Conservation (phyloP, 2,113 vertebrate genomes). For the Tichodroma muraria region DNA sequence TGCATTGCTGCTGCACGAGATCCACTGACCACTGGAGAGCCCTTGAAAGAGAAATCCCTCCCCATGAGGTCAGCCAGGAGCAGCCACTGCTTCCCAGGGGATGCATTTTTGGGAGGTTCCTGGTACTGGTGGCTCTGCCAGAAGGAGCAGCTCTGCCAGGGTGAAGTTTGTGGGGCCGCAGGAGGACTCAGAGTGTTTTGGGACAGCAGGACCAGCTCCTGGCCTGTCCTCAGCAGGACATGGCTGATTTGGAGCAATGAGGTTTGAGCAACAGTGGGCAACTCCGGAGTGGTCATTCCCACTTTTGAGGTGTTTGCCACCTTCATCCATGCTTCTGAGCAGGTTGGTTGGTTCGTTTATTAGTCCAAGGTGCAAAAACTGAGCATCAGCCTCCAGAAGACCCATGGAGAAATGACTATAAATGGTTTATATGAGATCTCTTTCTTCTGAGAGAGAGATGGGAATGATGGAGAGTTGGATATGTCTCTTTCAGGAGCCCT, state of each 20-base stretch:
- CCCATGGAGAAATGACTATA: neutral
- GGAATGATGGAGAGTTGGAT: neutral
- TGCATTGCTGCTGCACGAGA: neutral
- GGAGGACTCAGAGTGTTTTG: neutral
- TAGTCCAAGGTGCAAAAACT: neutral
- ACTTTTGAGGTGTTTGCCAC: neutral
- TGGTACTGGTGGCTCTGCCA: neutral
- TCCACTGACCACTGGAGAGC: neutral
- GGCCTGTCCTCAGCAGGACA: neutral
- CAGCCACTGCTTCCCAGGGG: neutral
- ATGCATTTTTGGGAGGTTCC: neutral
- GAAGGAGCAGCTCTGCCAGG: neutral
- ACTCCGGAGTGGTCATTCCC: neutral
- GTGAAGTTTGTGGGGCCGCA: neutral
- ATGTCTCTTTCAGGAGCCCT: neutral
- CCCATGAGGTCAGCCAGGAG: neutral
- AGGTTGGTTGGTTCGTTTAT: neutral
- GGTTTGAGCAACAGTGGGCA: neutral
- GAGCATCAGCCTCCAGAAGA: neutral
- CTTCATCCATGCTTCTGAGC: neutral
- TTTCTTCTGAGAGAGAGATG: neutral
- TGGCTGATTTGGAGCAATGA: neutral
- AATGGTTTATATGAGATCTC: neutral
- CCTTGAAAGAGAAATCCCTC: neutral
- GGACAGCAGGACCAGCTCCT: neutral